Evolutionary conservation across 2,113 vertebrate genomes (phyloP), one percentile per base, ranked within the genome.

Genomic region (Trogon surrucura): DNA sequence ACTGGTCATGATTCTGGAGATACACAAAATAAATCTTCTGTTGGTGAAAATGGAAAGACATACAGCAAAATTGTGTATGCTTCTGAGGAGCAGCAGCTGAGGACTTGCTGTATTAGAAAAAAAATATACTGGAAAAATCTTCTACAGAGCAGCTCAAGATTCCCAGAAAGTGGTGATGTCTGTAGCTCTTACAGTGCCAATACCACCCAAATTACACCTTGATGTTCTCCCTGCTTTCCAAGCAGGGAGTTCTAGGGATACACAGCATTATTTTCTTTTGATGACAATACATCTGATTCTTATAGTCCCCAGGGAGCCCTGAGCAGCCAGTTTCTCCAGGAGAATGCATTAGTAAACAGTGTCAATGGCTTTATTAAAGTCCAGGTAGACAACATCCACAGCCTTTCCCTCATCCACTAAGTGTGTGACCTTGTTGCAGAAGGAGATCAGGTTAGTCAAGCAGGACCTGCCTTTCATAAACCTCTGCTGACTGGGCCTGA

Each of bases 81-180:
- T 89, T 87, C 38, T 75, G 17, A 82, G 48, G 89, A 88, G n/a
- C 2, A 57, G 36, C 19, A 80, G 15, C 56, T 69, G 26, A 80
- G 23, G 26, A 66, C 22, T 48, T 64, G 38, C 70, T 38, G 15
- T 11, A 73, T 58, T 53, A 13, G 15, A 72, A 16, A 45, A 38
- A 50, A n/a, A n/a, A 13, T 25, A 20, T 7, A 58, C 10, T 25
- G 25, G n/a, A 80, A 83, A 65, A 20, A 16, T 30, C 3, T 56
- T 48, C 65, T 69, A 45, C 8, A 44, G 48, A 58, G 32, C 13
- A 66, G 18, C 27, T 85, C 36, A 65, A 26, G 14, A 30, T 88
- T 88, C 13, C n/a, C 17, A 14, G 34, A 44, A 4, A 0, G 0
- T 44, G 8, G 10, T 50, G 5, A 11, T 48, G 16, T 38, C 29